Percentiles rank a stretch among this genome's conserved stretches.
These are phyloP conservation scores for Zhengitettix transpicula DNA, from an alignment of 2,888 invertebrate species.

Conservation along the genomic window DNA sequence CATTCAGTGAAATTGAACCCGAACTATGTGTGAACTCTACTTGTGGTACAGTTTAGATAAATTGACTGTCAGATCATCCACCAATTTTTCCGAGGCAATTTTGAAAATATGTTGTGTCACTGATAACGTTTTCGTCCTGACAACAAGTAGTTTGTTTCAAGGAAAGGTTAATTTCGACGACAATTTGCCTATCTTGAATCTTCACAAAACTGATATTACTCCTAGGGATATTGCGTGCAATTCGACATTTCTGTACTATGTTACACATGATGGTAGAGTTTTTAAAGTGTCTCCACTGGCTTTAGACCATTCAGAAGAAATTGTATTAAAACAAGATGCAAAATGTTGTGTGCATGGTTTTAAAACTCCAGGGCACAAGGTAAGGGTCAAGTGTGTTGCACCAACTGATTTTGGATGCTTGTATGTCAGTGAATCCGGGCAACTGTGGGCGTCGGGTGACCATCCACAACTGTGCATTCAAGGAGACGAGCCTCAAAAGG, in stretches of 20 bases:
- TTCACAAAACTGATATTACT: constrained; percentile 29
- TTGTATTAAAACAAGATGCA: constrained; percentile 43
- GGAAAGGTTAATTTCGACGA: constrained; percentile 21
- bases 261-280: constrained; percentile 42
- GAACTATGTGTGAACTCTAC: constrained; percentile 15
- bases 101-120: constrained; percentile 29
- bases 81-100: constrained; percentile 20
- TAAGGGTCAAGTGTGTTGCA: constrained; percentile 43
- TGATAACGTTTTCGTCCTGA: constrained; percentile 29
- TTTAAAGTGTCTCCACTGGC: constrained; percentile 35
- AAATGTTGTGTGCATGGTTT: constrained; percentile 49
- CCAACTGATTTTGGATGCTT: constrained; percentile 44
- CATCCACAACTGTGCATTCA: constrained; percentile 49
- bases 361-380: constrained; percentile 40
- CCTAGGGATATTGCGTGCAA: constrained; percentile 47
- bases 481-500: constrained; percentile 37
- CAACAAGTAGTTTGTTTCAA: constrained; percentile 28
- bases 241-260: constrained; percentile 38
- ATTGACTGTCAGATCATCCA: constrained; percentile 18
- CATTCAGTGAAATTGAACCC: too few species aligned
- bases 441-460: constrained; percentile 50
- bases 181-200: not conserved
- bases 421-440: constrained; percentile 46
- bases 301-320: constrained; percentile 39
- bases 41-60: constrained; percentile 23